Base-by-base conservation (phyloP, 2,888 invertebrate species). In the Callimorpha dominula region DNA sequence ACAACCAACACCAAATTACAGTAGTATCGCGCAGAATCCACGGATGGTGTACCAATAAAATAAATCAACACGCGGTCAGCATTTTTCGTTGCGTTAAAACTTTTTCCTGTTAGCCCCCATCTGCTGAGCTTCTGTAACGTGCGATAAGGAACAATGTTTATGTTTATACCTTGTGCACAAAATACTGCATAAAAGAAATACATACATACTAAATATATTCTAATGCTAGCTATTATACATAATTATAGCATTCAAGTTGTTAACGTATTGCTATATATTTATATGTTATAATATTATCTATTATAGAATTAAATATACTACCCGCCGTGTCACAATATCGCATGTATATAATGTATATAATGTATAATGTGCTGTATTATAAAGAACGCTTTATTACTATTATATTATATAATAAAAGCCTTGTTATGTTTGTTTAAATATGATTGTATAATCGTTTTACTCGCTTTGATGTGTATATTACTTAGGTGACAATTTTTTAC, bases 251-350 rank as follows among this genome's bases (percentile, higher is more conserved):
- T 60, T 60, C 60, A 60, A 60, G 60, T 31, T 60, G 60, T 60
- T 60, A 60, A 60, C 31, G 11, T 1, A 31, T 31, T 31, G 60
- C 60, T 60, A 31, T 31, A 60, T 60, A 60, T 20, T 14, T 14
- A 31, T 60, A 31, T 60, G 31, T 60, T 46, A 46, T 46, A 46
- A 46, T 46, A 46, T 46, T 46, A 46, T 46, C 43, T 46, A 60
- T 60, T 60, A 12, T 60, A 60, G 14, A 14, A 2, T 14, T 60
- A 4, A 63, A 54, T 31, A 6, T n/a, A 60, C 60, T 60, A 40
- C 71, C 71, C 71, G 71, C 71, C 71, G 66, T 50, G 4, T 12
- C 14, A 57, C n/a, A 65, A 6, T 71, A 57, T 65, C 9, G 65
- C 60, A 66, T 66, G 71, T 71, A 71, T 66, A 42, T 64, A 14